Conservation (phyloP, 2,888 invertebrate genomes). For the Ichneumoninae sp. region DNA sequence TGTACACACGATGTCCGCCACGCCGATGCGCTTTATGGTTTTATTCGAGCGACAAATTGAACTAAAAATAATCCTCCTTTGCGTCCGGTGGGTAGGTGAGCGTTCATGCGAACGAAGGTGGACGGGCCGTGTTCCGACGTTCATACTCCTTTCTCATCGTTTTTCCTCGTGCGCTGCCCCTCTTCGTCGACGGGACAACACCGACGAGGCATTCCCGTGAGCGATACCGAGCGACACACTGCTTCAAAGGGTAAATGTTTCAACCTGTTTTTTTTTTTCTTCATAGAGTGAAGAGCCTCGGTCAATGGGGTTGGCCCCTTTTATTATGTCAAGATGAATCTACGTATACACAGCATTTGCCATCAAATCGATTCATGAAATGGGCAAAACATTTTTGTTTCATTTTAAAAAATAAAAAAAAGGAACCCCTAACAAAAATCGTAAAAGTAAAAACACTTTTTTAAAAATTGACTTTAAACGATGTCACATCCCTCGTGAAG, state of each 20-base stretch:
- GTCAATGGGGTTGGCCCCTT: too few species aligned
- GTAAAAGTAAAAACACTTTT: background rate
- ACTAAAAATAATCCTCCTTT: conserved; percentile 82
- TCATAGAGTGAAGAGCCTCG: background rate
- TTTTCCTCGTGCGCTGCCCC: background rate
- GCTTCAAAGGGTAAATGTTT: background rate
- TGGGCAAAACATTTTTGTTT: background rate
- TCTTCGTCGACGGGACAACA: conserved; percentile 8
- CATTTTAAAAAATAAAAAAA: background rate
- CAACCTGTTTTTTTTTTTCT: background rate
- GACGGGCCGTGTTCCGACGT: conserved; percentile 48
- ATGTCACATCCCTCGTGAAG: background rate
- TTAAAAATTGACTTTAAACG: background rate
- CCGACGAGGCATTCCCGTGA: background rate
- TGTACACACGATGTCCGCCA: conserved; percentile 37
- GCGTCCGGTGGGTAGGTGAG: conserved; percentile 74
- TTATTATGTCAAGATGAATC: too few species aligned
- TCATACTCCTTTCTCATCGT: conserved; percentile 42
- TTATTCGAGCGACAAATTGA: conserved; percentile 82
- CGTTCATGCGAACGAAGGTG: conserved; percentile 78
- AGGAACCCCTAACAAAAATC: too few species aligned
- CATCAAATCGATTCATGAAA: background rate
- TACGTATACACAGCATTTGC: too few species aligned
- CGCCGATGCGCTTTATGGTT: conserved; percentile 76
- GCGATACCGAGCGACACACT: background rate